Evolutionary conservation across 2,113 vertebrate species (phyloP).

Genomic region (Ursus arctos): DNA sequence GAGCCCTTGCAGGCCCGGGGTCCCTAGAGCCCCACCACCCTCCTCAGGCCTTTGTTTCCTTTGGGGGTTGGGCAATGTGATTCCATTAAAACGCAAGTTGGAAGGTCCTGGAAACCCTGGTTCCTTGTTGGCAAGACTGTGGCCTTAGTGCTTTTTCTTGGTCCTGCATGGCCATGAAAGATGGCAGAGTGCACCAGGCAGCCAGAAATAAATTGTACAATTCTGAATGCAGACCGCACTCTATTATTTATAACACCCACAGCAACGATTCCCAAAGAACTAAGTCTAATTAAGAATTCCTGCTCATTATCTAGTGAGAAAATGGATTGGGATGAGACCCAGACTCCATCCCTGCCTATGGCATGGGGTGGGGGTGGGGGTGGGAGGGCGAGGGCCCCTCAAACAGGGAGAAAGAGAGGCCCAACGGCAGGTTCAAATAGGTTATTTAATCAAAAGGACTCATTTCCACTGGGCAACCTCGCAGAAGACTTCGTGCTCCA

Average conservation of each 20-base stretch:
- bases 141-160: not conserved
- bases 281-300: slow-evolving; percentile 68
- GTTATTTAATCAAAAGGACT: not conserved
- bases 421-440: not conserved
- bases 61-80: not conserved
- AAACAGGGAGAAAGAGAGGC: not conserved
- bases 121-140: not conserved
- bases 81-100: not conserved
- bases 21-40: not conserved
- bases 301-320: slow-evolving; percentile 58
- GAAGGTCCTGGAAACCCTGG: not conserved
- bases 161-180: not conserved
- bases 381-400: not conserved
- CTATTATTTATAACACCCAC: slow-evolving; percentile 63
- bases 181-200: not conserved
- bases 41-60: not conserved
- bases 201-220: slow-evolving; percentile 17
- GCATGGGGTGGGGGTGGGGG: not conserved
- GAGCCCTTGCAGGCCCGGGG: not conserved
- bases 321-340: slow-evolving; percentile 30
- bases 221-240: slow-evolving; percentile 43
- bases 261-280: slow-evolving; percentile 54
- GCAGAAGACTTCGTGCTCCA: not conserved
- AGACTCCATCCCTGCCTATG: not conserved
- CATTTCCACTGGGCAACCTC: not conserved